Evolutionary conservation across 1,140 invertebrate genomes (phyloP), one percentile per base, ranked within the genome.

Genomic region (Vollenhovia emeryi): DNA sequence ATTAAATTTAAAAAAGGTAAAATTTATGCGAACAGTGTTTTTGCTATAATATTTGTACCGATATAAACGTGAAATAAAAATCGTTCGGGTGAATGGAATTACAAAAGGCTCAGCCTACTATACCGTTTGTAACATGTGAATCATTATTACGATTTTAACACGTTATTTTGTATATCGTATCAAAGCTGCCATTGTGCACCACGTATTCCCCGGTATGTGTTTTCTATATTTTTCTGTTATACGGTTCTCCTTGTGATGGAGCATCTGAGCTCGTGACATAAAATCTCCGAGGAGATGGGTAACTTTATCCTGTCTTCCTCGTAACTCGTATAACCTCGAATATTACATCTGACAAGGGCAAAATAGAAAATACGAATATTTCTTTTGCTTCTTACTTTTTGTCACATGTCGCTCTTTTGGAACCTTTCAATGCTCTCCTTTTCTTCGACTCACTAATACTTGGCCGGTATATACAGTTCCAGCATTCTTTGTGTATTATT

Each of bases 231-330:
- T 82, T 82, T 82, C 66, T 40, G 66, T 57, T 82, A 82, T 71
- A 71, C 5, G 40, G 66, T 71, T 73, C n/a, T 64, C 33, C 33
- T 13, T 55, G 68, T 82, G 78, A 82, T 82, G 78, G 66, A 82
- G 66, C 50, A 73, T 73, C 66, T 52, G 68, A 73, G 50, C 48
- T 73, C 50, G 66, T 43, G 66, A 82, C 78, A 68, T 82, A 82
- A 82, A 82, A 82, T 82, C 78, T 82, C 78, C 78, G 78, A 82
- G 78, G 78, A 82, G 50, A 82, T 82, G 78, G 66, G 78, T 82
- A 82, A 82, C 78, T 82, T 73, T 82, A 82, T 82, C 78, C 66
- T 33, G 52, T 73, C 78, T 82, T 48, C 8, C 78, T 73, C 36
- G 52, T 82, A 82, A 82, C 78, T 82, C 66, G 78, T 82, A 73